Percentiles rank a stretch among this genome's conserved stretches.
phyloP scores from a whole-genome alignment of 2,888 invertebrate genomes.

The Pandemis corylana region DNA sequence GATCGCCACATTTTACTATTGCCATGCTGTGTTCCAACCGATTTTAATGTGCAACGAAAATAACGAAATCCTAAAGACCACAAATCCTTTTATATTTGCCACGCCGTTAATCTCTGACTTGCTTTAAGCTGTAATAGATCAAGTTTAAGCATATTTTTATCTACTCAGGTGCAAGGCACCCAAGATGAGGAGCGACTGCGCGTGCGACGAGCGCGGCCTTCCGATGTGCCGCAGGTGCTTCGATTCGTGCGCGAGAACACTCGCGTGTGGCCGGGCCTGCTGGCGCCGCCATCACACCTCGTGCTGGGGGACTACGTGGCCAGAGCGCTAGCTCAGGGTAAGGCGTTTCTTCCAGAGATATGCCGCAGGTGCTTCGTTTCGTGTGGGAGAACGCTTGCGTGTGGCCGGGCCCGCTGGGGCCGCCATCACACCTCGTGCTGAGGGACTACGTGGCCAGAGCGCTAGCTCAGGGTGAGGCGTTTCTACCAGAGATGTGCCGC shows the following conservation, averaged over 20 bases:
- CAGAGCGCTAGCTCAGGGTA: constrained; percentile 74
- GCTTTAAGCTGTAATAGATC: no score
- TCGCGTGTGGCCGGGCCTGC: constrained; percentile 64
- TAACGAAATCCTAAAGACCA: no score
- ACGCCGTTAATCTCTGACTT: no score
- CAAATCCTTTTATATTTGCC: no score
- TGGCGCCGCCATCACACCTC: constrained; percentile 52
- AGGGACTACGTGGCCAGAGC: constrained; percentile 72
- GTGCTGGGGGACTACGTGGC: constrained; percentile 71
- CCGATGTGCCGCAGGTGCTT: constrained; percentile 71
- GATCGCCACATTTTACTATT: no score
- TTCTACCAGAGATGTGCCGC: constrained; percentile 60
- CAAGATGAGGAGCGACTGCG: constrained; percentile 66
- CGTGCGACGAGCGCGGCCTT: constrained; percentile 70
- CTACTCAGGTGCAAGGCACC: constrained; percentile 61
- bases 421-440: constrained; percentile 58
- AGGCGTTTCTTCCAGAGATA: constrained; percentile 50
- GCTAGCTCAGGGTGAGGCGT: constrained; percentile 68
- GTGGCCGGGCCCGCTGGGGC: constrained; percentile 62
- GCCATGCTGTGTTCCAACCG: no score
- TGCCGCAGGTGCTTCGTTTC: constrained; percentile 71
- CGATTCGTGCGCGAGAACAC: constrained; percentile 72
- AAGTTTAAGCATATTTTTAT: not conserved
- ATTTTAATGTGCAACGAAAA: no score
- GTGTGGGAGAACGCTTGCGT: constrained; percentile 67